A percentile compares a stretch with the other conserved stretches of the same genome.
phyloP scores from a whole-genome alignment of 2,888 invertebrate genomes.

The Drosophila mayaguana region DNA sequence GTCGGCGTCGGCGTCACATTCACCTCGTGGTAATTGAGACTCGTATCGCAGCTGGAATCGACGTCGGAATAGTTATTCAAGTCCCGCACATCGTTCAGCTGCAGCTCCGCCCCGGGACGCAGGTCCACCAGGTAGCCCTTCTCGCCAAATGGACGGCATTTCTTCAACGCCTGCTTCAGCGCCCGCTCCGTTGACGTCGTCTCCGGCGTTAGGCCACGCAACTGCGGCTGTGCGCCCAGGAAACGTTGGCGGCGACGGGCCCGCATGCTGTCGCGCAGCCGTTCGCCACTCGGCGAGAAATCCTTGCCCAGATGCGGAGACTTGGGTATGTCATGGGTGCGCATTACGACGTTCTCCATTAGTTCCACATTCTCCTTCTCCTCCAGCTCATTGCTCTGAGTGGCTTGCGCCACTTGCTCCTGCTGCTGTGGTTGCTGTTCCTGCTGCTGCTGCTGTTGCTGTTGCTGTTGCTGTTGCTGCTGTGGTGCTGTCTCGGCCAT shows the following conservation, averaged over 20 bases:
- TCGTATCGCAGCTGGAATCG: slow-evolving; percentile 85
- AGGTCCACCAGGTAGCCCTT: slow-evolving; percentile 84
- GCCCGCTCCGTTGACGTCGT: slow-evolving; percentile 78
- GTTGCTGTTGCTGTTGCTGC: background rate
- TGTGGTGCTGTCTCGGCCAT: slow-evolving; percentile 34
- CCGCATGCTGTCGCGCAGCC: slow-evolving; percentile 84
- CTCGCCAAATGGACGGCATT: slow-evolving; percentile 83
- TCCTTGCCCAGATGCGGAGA: slow-evolving; percentile 85
- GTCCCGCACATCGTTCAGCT: slow-evolving; percentile 84
- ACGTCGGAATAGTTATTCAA: slow-evolving; percentile 85
- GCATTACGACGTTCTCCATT: slow-evolving; percentile 66
- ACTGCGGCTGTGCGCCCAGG: slow-evolving; percentile 70
- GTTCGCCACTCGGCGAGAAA: slow-evolving; percentile 85
- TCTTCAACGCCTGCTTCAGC: slow-evolving; percentile 79
- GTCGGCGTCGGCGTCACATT: slow-evolving; percentile 58
- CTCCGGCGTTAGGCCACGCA: slow-evolving; percentile 60
- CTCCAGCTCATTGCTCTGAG: slow-evolving; percentile 10
- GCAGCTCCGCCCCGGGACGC: slow-evolving; percentile 82
- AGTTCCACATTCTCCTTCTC: slow-evolving; percentile 56
- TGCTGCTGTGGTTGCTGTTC: background rate
- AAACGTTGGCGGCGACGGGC: slow-evolving; percentile 83
- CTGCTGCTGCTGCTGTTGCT: background rate
- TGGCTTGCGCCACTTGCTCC: background rate
- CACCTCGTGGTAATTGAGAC: slow-evolving; percentile 84
- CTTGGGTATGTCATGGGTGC: slow-evolving; percentile 83